Evolutionary conservation across 2,113 vertebrate species (phyloP), one percentile per base, ranked within the genome.

Genomic region (Carlito syrichta): DNA sequence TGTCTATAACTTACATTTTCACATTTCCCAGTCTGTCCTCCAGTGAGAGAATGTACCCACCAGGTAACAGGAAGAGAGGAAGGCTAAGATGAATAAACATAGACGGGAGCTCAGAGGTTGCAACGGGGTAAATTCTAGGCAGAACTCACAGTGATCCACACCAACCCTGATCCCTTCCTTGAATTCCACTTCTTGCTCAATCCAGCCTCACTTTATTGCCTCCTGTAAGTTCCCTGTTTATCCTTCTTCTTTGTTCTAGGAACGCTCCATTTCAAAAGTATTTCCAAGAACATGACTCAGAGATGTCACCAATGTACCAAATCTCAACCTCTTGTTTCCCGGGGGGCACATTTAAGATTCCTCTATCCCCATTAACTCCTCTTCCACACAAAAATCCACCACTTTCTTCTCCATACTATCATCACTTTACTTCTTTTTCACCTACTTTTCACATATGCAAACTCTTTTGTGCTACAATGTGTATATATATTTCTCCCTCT

Each of bases 241-340:
- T 27, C 40, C 20, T 50, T 81, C 30, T 30, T 30, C n/a, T 60
- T 40, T 40, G 7, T 96, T 95, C 89, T 32, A 23, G 63, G 89
- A 95, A 85, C 43, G 74, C 40, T 84, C 50, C 38, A n/a, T 78
- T 96, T 77, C 78, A 52, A 86, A 91, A 60, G 12, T 22, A 48
- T 66, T 92, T 97, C 95, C 27, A 27, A 22, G 79, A 94, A 94
- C 30, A 14, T 81, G 40, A 85, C 45, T 79, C 82, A 88, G 71
- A 54, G 25, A 50, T 79, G 58, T 82, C 48, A 74, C 35, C 45
- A 62, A 13, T 79, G 63, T 23, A 48, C 17, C 74, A 66, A 56
- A 52, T 43, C 71, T 87, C 48, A 69, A 30, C 25, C 30, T 88
- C 58, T 73, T 91, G 43, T 19, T 84, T 50, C 32, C 35, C 5